Evolutionary conservation across 2,113 vertebrate genomes (phyloP), one percentile per base, ranked within the genome.

Genomic region (Cinclus cinclus): DNA sequence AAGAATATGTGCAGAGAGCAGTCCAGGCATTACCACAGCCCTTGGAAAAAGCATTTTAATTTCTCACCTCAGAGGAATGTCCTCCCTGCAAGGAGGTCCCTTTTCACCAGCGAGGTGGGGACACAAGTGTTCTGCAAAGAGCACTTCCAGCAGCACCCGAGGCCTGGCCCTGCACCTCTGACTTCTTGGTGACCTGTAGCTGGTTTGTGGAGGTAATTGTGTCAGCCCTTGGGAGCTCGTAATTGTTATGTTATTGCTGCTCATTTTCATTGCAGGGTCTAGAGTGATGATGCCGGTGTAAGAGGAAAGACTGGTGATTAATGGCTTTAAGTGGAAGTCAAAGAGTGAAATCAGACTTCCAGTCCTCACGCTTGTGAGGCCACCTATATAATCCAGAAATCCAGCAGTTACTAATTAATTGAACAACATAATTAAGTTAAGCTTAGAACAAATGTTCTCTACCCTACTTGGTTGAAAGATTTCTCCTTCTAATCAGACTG

Each of bases 371-470:
- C 59, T 2, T 11, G 1, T 37, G 46, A 88, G 55, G 68, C 52
- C 83, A 90, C 42, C 64, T 81, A 20, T 63, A 52, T 25, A 71
- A 42, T 83, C 31, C 39, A 83, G 55, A 46, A 86, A 89, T 49
- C 33, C 52, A 93, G 56, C 42, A 83, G 42, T 50, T 67, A 27
- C 39, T 81, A 88, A 77, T 74, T 77, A 83, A 70, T 15, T 70
- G n/a, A 86, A 81, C 23, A 88, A 83, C 6, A 63, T 39, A 47
- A 86, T 88, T 69, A 74, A 83, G 33, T 53, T 86, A 65, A 83
- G 87, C 44, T 87, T 78, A 14, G 33, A 82, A 85, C 9, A 83
- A 93, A 69, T 62, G 2, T 53, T 88, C 37, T 69, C 50, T 25
- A 62, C 46, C 4, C 31, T 44, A 37, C 46, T 69, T 62, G 58